Base-by-base conservation (phyloP, 2,888 invertebrate species). In the Agrilus cyanescens region DNA sequence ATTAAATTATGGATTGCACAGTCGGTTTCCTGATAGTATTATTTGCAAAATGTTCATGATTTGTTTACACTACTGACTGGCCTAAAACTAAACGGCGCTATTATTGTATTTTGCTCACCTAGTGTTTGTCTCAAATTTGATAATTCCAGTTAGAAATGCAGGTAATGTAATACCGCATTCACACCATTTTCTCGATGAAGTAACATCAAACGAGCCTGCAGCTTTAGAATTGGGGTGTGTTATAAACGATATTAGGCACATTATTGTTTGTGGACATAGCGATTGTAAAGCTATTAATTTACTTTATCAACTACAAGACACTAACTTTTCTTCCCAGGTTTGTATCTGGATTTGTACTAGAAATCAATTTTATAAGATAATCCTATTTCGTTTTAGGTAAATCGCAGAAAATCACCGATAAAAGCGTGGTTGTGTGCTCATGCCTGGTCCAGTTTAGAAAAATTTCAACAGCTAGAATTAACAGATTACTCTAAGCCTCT, bases 241-340 rank as follows among this genome's bases (percentile, higher is more conserved):
- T 14, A 76, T 90, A 32, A 93, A 94, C 61, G 80, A 89, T 54
- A 89, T 96, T 50, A 73, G 84, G 46, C 91, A 96, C 60, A 81
- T 96, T 32, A 87, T 96, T 49, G 91, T 97, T 3, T 95, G 95
- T 61, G 97, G 97, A 0, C 96, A 97, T 63, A 94, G 95, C 47
- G 96, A 97, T 63, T 97, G 97, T 65, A 96, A 95, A 76, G 96
- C 96, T 3, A 95, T 96, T 83, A 93, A 94, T 72, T 73, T 93
- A 43, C 70, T 96, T 2, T 87, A 90, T 62, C 78, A 82, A 57
- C 67, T 95, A 42, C 80, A 81, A 57, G 83, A 85, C 67, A 79
- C 80, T 51, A 79, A 86, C 60, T 82, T 83, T 64, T 76, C 87
- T 3, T 79, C 80, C 1, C 70, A 74, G 63, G 78, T 78, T 57